phyloP scores from a whole-genome alignment of 37 sponge, comb jelly and placozoan genomes.

The Halisarca cf. caerulea region DNA sequence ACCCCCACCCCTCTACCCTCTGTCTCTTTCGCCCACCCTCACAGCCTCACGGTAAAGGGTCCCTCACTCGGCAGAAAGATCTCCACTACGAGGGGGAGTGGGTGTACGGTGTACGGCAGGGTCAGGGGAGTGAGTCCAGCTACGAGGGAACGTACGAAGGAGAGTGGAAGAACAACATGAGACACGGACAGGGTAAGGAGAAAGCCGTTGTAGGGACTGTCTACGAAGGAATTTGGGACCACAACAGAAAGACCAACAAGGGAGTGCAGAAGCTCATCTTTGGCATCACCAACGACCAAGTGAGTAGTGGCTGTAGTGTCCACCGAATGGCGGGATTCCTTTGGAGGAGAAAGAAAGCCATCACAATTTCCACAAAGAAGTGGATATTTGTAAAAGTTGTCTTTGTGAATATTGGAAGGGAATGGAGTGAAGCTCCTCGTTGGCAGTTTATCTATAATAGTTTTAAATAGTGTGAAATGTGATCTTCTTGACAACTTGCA shows the following conservation, averaged over 20 bases:
- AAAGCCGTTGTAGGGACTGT: slow-evolving; percentile 69
- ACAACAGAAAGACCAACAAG: slow-evolving; percentile 55
- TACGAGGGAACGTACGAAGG: slow-evolving; percentile 51
- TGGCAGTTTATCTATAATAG: no score
- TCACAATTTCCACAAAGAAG: no score
- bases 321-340: neutral
- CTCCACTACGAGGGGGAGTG: slow-evolving; percentile 67
- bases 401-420: no score
- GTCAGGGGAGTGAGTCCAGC: slow-evolving; percentile 53
- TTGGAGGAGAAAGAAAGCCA: no score
- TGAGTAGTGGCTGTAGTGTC: slow-evolving; percentile 5
- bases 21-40: neutral
- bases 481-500: no score
- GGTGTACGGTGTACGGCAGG: slow-evolving; percentile 70
- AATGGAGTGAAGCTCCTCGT: no score
- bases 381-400: no score
- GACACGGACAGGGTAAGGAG: slow-evolving; percentile 80
- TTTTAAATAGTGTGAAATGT: no score
- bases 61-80: neutral
- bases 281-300: slow-evolving; percentile 76
- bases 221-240: slow-evolving; percentile 74
- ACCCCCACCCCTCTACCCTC: neutral
- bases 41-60: slow-evolving; percentile 18
- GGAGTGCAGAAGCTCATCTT: slow-evolving; percentile 59
- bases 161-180: slow-evolving; percentile 61